Evolutionary conservation across 1,140 invertebrate species (phyloP).

Genomic region (Aleiodes sp.): DNA sequence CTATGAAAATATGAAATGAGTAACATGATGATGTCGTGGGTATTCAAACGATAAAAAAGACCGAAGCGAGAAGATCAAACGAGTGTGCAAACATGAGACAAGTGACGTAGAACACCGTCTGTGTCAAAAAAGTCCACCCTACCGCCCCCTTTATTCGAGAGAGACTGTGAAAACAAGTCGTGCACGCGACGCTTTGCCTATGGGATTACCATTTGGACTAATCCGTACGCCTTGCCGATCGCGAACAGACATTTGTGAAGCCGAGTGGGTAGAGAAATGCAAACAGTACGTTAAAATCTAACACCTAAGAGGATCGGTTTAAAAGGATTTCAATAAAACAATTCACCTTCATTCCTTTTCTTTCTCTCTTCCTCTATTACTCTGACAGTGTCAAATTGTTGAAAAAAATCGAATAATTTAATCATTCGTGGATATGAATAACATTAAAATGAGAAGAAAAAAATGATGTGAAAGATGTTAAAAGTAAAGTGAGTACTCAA

Average conservation of each 20-base stretch:
- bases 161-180: slow-evolving; percentile 39
- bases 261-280: slow-evolving; percentile 45
- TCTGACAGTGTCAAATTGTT: too few relatives aligned
- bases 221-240: slow-evolving; percentile 46
- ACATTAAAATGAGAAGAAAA: too few relatives aligned
- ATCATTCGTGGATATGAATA: too few relatives aligned
- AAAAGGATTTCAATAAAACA: slow-evolving; percentile 42
- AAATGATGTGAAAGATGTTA: too few relatives aligned
- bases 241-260: slow-evolving; percentile 13
- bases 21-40: not conserved
- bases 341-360: not conserved
- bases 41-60: not conserved
- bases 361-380: not conserved
- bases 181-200: slow-evolving; percentile 59
- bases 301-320: slow-evolving; percentile 49
- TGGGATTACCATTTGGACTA: slow-evolving; percentile 62
- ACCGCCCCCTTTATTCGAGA: slow-evolving; percentile 12
- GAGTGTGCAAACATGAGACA: slow-evolving; percentile 63
- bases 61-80: slow-evolving; percentile 57
- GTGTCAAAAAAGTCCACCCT: slow-evolving; percentile 1
- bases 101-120: slow-evolving; percentile 47
- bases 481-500: slow-evolving; percentile 10
- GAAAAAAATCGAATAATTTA: too few relatives aligned
- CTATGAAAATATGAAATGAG: not conserved
- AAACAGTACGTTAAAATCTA: slow-evolving; percentile 55